These are phyloP conservation scores for Dromococcyx pavoninus DNA, from an alignment of 2,797 vertebrate genomes.

Conservation along the genomic window DNA sequence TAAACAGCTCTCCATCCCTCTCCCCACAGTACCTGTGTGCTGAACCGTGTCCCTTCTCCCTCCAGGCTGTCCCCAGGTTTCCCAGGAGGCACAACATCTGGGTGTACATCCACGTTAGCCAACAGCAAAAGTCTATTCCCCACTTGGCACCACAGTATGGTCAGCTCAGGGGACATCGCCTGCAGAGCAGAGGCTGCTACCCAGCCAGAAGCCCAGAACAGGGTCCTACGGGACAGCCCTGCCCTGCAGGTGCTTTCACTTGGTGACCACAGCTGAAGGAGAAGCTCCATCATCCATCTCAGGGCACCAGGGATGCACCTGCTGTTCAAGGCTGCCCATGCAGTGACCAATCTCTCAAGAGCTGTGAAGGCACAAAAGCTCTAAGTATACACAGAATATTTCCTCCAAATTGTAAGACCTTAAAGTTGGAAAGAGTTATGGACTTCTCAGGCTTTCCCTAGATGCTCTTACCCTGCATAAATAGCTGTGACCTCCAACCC, in stretches of 20 bases:
- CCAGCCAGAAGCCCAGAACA: neutral
- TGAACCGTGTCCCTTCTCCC: neutral
- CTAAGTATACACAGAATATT: neutral
- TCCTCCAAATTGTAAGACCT: neutral
- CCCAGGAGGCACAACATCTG: neutral
- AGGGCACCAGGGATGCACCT: neutral
- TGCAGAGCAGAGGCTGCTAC: neutral
- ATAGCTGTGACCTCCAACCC: neutral
- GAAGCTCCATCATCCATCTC: neutral
- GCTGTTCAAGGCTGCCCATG: neutral
- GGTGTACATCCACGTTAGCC: neutral
- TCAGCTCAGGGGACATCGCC: neutral
- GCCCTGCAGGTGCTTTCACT: neutral
- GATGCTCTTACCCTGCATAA: neutral
- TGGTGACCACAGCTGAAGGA: neutral
- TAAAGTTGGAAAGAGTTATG: neutral
- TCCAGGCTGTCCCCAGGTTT: neutral
- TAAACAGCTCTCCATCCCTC: neutral
- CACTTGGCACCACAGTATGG: fast-evolving
- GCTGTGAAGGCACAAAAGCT: neutral
- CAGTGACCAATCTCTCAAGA: neutral
- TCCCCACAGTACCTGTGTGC: fast-evolving
- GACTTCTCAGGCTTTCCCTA: neutral
- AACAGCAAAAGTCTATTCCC: neutral
- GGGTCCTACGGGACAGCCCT: neutral